Evolutionary conservation across 2,113 vertebrate genomes (phyloP).

Genomic region (Mirza zaza): DNA sequence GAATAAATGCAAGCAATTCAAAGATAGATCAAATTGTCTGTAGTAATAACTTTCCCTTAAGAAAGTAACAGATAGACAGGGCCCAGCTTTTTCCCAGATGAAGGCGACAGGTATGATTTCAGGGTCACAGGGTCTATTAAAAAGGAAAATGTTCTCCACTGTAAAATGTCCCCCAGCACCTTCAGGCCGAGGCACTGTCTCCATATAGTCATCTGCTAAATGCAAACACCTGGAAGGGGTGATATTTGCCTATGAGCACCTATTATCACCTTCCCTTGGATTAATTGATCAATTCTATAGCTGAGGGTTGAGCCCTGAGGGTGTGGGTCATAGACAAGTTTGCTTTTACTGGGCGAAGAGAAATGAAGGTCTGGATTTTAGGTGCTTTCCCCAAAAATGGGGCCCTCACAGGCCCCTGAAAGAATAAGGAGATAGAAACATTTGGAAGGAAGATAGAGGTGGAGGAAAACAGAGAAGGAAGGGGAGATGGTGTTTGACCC

Average conservation of each 20-base stretch:
- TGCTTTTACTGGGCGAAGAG: not conserved
- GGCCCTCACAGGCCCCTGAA: not conserved
- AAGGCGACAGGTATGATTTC: not conserved
- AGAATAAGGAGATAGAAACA: not conserved
- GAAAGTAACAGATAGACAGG: slow-evolving; percentile 16
- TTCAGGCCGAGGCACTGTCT: not conserved
- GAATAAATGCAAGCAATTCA: slow-evolving; percentile 44
- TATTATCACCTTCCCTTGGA: not conserved
- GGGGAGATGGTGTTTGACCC: not conserved
- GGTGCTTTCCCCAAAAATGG: not conserved
- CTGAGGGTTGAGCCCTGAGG: not conserved
- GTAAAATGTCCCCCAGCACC: not conserved
- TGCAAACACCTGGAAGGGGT: not conserved
- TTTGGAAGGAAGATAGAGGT: not conserved
- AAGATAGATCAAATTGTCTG: slow-evolving; percentile 51
- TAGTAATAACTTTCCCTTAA: slow-evolving; percentile 33
- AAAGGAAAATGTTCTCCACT: not conserved
- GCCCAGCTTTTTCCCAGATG: not conserved
- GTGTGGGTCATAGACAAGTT: not conserved
- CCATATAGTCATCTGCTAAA: not conserved
- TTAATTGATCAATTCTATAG: not conserved
- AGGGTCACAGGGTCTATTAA: not conserved
- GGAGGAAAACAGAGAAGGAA: not conserved
- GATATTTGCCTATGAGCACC: not conserved
- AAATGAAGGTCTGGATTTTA: slow-evolving; percentile 3